Percentiles rank a stretch among this genome's conserved stretches.
phyloP scores from a whole-genome alignment of 2,797 vertebrate species.

The Remorina albescens region DNA sequence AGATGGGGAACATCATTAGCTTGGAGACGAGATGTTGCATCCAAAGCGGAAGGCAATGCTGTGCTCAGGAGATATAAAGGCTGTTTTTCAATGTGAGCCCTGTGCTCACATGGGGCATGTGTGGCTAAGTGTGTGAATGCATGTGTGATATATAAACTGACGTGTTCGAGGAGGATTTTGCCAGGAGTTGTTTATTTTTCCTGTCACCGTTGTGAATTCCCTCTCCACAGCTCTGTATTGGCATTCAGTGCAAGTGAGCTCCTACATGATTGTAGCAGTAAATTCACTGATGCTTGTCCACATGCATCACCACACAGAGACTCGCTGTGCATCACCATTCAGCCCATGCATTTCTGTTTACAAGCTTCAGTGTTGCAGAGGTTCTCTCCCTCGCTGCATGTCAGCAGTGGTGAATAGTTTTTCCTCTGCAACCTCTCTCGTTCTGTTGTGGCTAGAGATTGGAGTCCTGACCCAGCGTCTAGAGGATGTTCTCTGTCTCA shows the following conservation, averaged over 20 bases:
- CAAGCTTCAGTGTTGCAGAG: slow-evolving; percentile 1
- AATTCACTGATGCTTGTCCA: slow-evolving; percentile 1
- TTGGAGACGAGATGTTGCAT: slow-evolving; percentile 41
- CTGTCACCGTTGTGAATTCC: slow-evolving; percentile 2
- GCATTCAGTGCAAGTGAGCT: slow-evolving; percentile 10
- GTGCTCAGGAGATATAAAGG: slow-evolving; percentile 38
- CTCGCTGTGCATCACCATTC: slow-evolving; percentile 25
- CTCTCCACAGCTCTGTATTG: neutral
- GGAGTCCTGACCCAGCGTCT: slow-evolving; percentile 80
- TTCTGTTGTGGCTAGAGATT: slow-evolving; percentile 70
- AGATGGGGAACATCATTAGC: slow-evolving; percentile 64
- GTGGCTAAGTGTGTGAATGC: neutral
- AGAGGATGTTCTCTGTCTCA: slow-evolving; percentile 70
- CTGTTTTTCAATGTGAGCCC: slow-evolving; percentile 27
- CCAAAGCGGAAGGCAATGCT: slow-evolving; percentile 58
- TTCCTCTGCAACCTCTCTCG: slow-evolving; percentile 37
- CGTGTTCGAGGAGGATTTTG: slow-evolving; percentile 22
- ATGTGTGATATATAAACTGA: neutral
- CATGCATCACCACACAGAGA: neutral
- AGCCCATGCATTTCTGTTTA: slow-evolving; percentile 45
- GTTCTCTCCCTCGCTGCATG: slow-evolving; percentile 46
- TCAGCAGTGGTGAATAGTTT: slow-evolving; percentile 70
- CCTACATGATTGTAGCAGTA: slow-evolving; percentile 8
- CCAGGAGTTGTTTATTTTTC: slow-evolving; percentile 31
- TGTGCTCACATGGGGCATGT: neutral